These are phyloP conservation scores for Autographa gamma DNA, from an alignment of 2,888 invertebrate species.

Conservation along the genomic window DNA sequence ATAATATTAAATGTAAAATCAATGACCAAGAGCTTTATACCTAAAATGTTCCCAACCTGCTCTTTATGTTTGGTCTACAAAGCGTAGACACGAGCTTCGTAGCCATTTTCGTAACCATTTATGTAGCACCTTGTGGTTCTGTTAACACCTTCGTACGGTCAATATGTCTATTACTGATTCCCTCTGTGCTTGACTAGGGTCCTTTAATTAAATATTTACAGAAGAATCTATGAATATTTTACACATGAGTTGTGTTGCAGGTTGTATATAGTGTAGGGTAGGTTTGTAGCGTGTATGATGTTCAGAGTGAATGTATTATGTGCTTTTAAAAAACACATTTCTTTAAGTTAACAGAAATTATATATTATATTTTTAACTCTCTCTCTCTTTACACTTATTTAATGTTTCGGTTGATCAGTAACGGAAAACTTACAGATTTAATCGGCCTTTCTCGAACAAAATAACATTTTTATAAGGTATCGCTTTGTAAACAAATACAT, in stretches of 20 bases:
- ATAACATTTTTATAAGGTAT: neutral
- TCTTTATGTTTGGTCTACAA: slow-evolving; percentile 9
- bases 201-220: slow-evolving; percentile 10
- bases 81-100: neutral
- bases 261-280: neutral
- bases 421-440: too few relatives aligned
- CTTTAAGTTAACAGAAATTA: too few relatives aligned
- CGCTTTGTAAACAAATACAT: neutral
- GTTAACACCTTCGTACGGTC: neutral
- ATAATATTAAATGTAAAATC: too few relatives aligned
- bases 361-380: too few relatives aligned
- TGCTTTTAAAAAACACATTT: too few relatives aligned
- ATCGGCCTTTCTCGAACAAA: neutral
- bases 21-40: neutral
- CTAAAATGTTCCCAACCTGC: slow-evolving; percentile 7
- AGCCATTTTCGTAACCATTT: neutral
- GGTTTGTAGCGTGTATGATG: slow-evolving; percentile 23
- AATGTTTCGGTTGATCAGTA: too few relatives aligned
- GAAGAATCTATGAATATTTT: slow-evolving; percentile 44
- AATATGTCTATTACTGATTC: slow-evolving; percentile 32
- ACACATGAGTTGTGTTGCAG: slow-evolving; percentile 6
- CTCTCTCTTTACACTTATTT: too few relatives aligned
- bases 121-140: neutral
- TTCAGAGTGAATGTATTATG: neutral
- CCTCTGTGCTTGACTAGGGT: slow-evolving; percentile 7